Percentiles rank a stretch among this genome's conserved stretches.
These are phyloP conservation scores for Paramuricea clavata DNA, from an alignment of 92 coral and sea anemone species.

Conservation along the genomic window DNA sequence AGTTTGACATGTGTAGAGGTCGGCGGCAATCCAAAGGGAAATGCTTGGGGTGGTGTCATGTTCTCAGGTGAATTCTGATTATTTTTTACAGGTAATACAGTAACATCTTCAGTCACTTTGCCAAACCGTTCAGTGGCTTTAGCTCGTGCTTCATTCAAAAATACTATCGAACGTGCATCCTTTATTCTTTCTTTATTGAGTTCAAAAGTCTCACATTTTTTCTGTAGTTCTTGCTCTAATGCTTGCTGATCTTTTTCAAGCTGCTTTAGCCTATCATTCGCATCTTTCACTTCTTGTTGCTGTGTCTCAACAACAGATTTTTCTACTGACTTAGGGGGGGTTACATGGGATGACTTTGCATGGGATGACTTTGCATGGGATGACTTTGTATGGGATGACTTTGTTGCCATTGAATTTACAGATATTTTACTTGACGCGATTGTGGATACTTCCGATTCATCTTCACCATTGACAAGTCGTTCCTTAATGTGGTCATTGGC, in stretches of 20 bases:
- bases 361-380: too few species aligned
- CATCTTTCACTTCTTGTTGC: background rate
- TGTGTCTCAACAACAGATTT: background rate
- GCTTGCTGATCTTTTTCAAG: slow-evolving; percentile 2
- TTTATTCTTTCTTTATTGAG: background rate
- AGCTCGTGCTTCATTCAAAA: slow-evolving; percentile 33
- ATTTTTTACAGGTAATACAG: too few species aligned
- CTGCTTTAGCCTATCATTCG: background rate
- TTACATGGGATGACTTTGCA: too few species aligned
- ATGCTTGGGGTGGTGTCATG: too few species aligned
- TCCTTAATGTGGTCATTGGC: background rate
- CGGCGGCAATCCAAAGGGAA: background rate
- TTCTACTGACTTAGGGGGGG: background rate
- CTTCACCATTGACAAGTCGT: background rate
- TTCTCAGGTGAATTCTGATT: too few species aligned
- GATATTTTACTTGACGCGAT: background rate
- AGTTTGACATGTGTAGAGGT: background rate
- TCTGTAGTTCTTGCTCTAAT: background rate
- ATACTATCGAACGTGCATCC: background rate
- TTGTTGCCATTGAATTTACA: too few species aligned
- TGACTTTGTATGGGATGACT: too few species aligned
- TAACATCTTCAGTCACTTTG: too few species aligned
- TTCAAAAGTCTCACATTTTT: background rate
- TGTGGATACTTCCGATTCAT: slow-evolving; percentile 6
- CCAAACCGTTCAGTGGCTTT: slow-evolving; percentile 33